Evolutionary conservation across 2,113 vertebrate genomes (phyloP).

Genomic region (Ochotona princeps): DNA sequence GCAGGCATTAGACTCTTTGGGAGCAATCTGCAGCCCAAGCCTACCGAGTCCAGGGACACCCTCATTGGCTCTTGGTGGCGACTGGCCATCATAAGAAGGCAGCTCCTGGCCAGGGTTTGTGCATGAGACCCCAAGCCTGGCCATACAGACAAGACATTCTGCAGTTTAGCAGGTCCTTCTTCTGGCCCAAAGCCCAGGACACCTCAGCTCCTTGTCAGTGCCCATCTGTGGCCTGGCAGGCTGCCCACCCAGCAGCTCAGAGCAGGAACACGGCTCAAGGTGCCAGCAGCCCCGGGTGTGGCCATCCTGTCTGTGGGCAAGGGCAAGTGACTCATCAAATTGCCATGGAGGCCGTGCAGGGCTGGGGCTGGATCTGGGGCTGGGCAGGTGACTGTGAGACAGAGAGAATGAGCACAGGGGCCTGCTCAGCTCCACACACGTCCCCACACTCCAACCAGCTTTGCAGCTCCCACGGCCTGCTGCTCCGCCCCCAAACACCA

Average conservation of each 20-base stretch:
- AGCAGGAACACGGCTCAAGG: constrained; percentile 34
- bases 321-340: constrained; percentile 74
- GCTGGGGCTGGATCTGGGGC: not conserved
- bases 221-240: constrained; percentile 51
- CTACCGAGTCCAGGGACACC: not conserved
- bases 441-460: not conserved
- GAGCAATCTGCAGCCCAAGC: not conserved
- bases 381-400: constrained; percentile 60
- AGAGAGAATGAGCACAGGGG: not conserved
- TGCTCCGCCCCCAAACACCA: not conserved
- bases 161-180: constrained; percentile 42
- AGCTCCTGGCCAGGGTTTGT: not conserved
- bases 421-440: not conserved
- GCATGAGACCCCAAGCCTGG: not conserved
- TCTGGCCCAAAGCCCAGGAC: constrained; percentile 29
- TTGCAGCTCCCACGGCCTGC: not conserved
- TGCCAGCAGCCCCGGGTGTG: constrained; percentile 76
- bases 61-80: not conserved
- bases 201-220: constrained; percentile 23
- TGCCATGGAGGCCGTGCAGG: constrained; percentile 28
- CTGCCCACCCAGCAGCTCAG: constrained; percentile 47
- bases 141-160: not conserved
- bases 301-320: constrained; percentile 64
- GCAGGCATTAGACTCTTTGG: not conserved
- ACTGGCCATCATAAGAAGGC: not conserved